phyloP scores from a whole-genome alignment of 2,888 invertebrate species.

The Amblyjoppa fuscipennis region DNA sequence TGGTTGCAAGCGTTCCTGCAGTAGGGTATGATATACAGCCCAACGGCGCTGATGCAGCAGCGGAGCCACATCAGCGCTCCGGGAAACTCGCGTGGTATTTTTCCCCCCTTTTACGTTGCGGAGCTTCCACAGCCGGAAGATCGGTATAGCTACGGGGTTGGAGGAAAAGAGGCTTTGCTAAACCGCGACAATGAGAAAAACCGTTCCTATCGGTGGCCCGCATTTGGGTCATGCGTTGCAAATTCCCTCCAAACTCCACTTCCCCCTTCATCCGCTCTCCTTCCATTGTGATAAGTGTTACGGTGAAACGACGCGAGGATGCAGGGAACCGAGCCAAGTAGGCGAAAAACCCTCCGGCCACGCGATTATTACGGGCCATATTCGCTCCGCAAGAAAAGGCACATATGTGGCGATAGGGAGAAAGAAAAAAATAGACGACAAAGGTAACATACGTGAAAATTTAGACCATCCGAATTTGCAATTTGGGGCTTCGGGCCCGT shows the following conservation, averaged over 20 bases:
- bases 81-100: conserved; percentile 54
- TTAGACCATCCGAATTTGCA: too few relatives aligned
- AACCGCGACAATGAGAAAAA: conserved; percentile 62
- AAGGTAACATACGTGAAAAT: neutral
- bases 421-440: conserved; percentile 13
- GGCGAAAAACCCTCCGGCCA: conserved; percentile 58
- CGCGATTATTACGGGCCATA: conserved; percentile 54
- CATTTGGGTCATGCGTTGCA: conserved; percentile 66
- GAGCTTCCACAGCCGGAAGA: conserved; percentile 45
- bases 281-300: conserved; percentile 71
- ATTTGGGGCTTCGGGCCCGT: too few relatives aligned
- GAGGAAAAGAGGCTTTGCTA: conserved; percentile 40
- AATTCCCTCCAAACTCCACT: conserved; percentile 46
- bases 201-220: conserved; percentile 56
- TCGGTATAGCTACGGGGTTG: conserved; percentile 37
- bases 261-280: conserved; percentile 36
- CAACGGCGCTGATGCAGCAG: conserved; percentile 55
- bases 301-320: conserved; percentile 58
- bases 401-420: neutral
- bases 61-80: conserved; percentile 33
- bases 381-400: conserved; percentile 39
- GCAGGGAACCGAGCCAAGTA: conserved; percentile 67
- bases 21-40: conserved; percentile 21
- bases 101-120: conserved; percentile 20
- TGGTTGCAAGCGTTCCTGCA: conserved; percentile 35